These are phyloP conservation scores for Chloroclystis v-ata DNA, from an alignment of 2,888 invertebrate species.

Conservation along the genomic window DNA sequence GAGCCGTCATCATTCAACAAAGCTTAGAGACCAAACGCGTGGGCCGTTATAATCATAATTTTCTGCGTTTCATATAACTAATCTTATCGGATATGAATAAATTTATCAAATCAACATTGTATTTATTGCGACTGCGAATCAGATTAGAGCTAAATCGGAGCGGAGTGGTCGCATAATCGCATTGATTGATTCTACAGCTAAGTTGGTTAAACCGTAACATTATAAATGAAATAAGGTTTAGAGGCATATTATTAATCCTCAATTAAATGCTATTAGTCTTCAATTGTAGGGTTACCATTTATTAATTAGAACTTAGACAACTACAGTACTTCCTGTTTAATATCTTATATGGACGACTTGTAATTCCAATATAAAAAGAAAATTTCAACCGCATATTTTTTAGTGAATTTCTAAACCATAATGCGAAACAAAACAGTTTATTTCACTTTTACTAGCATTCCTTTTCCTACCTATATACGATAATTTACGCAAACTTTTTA, in stretches of 20 bases:
- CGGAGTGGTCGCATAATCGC: constrained; percentile 12
- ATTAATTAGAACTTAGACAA: too few species aligned
- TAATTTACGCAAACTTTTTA: constrained; percentile 2
- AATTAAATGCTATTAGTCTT: too few species aligned
- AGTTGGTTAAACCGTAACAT: not conserved
- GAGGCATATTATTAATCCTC: not conserved
- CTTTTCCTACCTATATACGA: not conserved
- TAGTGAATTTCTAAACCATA: too few species aligned
- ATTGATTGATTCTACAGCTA: constrained; percentile 33
- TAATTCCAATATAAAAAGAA: too few species aligned
- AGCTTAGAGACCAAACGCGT: constrained; percentile 31
- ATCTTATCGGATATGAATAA: constrained; percentile 56
- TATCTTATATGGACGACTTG: too few species aligned
- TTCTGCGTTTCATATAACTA: constrained; percentile 52
- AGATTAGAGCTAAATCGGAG: constrained; percentile 31
- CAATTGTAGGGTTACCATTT: too few species aligned
- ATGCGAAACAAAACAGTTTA: too few species aligned
- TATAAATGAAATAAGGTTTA: not conserved
- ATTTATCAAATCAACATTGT: constrained; percentile 52
- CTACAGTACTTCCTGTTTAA: too few species aligned
- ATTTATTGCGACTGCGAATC: constrained; percentile 43
- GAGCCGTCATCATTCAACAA: not conserved
- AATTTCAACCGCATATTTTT: too few species aligned
- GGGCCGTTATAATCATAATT: constrained; percentile 46
- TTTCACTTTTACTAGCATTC: too few species aligned